phyloP scores from a whole-genome alignment of 2,888 invertebrate genomes.

The Dasysyrphus albostriatus region DNA sequence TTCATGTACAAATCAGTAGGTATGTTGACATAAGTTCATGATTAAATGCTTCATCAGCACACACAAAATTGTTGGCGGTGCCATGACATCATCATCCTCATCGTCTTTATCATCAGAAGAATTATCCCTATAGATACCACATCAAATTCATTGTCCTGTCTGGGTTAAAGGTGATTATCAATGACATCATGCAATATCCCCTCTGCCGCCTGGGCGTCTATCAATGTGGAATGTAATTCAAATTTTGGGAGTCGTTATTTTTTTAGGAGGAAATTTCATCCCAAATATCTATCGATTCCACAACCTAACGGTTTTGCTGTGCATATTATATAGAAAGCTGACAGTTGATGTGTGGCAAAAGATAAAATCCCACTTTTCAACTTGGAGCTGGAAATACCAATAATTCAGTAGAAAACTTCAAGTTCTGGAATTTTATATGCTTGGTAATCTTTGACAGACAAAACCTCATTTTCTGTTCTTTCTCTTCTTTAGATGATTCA shows the following conservation, averaged over 20 bases:
- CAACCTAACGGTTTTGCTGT: neutral
- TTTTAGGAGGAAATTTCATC: neutral
- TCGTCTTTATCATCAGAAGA: slow-evolving; percentile 10
- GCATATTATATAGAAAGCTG: slow-evolving; percentile 52
- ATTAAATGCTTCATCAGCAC: slow-evolving; percentile 72
- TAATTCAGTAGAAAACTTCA: slow-evolving; percentile 50
- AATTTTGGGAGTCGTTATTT: slow-evolving; percentile 56
- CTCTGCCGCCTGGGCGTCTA: slow-evolving; percentile 61
- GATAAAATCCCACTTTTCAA: slow-evolving; percentile 51
- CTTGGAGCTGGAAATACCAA: slow-evolving; percentile 34
- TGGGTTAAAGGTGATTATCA: slow-evolving; percentile 73
- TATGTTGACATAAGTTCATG: slow-evolving; percentile 71
- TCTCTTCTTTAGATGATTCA: neutral
- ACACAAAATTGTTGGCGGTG: slow-evolving; percentile 20
- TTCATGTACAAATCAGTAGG: slow-evolving; percentile 56
- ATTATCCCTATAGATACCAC: slow-evolving; percentile 31
- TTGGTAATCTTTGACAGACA: slow-evolving; percentile 67
- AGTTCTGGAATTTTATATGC: slow-evolving; percentile 56
- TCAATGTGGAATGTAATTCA: slow-evolving; percentile 72
- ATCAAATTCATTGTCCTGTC: slow-evolving; percentile 68
- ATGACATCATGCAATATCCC: slow-evolving; percentile 74
- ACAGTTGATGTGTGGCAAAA: slow-evolving; percentile 39
- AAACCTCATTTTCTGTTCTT: slow-evolving; percentile 65
- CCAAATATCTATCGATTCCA: neutral
- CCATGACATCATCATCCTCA: slow-evolving; percentile 6